Percentiles rank a stretch among this genome's conserved stretches.
phyloP scores from a whole-genome alignment of 2,888 invertebrate genomes.

The Tachina fera region DNA sequence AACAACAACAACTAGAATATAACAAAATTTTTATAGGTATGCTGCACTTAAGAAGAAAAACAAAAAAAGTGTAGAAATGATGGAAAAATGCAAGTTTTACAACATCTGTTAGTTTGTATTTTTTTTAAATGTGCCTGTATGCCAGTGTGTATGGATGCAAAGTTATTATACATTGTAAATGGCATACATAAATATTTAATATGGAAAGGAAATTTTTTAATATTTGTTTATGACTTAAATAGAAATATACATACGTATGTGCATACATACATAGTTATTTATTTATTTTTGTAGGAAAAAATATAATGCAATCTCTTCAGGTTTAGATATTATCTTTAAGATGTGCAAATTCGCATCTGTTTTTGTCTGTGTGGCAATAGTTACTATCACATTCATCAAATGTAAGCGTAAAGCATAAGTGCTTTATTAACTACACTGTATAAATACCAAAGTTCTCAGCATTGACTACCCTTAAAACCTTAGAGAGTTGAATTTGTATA shows the following conservation, averaged over 20 bases:
- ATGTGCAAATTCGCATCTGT: not conserved
- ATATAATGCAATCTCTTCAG: slow-evolving; percentile 14
- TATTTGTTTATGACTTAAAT: slow-evolving; percentile 61
- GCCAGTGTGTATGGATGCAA: not conserved
- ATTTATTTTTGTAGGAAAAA: not conserved
- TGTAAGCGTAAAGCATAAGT: no score
- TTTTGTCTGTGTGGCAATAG: not conserved
- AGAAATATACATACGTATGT: not conserved
- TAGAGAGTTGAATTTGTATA: no score
- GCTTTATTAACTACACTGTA: no score
- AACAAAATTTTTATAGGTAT: slow-evolving; percentile 38
- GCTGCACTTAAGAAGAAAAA: slow-evolving; percentile 44
- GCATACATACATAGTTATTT: no score
- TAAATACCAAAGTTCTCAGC: no score
- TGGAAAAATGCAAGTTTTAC: slow-evolving; percentile 29
- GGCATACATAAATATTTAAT: slow-evolving; percentile 51
- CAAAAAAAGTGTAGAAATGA: not conserved
- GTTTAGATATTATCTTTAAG: not conserved
- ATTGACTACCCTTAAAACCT: no score
- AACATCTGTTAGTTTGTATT: slow-evolving; percentile 10
- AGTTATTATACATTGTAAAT: slow-evolving; percentile 59
- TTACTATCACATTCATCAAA: no score
- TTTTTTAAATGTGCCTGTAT: not conserved
- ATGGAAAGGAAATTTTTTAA: slow-evolving; percentile 50
- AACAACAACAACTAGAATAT: slow-evolving; percentile 15